Base-by-base conservation (phyloP, 2,113 vertebrate species). In the Brachionichthys hirsutus region DNA sequence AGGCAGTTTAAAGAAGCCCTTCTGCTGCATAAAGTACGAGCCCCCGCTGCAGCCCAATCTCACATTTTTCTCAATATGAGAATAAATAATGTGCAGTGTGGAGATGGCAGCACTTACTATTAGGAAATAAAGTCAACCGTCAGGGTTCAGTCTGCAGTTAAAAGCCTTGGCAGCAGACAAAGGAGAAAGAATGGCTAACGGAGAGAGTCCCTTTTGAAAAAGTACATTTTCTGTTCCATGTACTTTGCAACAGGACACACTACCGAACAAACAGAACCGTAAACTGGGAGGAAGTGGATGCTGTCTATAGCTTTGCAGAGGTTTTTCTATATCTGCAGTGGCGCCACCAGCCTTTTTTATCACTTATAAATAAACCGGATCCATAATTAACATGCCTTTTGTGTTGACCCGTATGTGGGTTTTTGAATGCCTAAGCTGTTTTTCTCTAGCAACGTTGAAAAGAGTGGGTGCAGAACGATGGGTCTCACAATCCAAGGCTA, bases 251-350 rank as follows among this genome's bases (percentile, higher is more conserved):
- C 35, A 46, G 16, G 34, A 18, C n/a, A 34, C 2, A 43, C 14
- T 1, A 12, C 24, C 18, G 59, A 48, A 65, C 7, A 16, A 67
- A 40, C 60, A 57, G 17, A 63, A 43, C 20, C 19, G 46, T n/a
- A 67, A 67, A 70, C 40, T 71, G 51, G 42, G 47, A 52, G 47
- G 50, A 66, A 62, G 53, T 34, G 57, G 48, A 41, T 70, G 46
- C 13, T 53, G 15, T 54, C 54, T 55, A 40, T 41, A 57, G 38
- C 24, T 59, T 35, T 49, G 55, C 46, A 46, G 1, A 12, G 14
- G 4, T 19, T 54, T 30, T 41, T 51, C 24, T 17, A 30, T 30
- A 30, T 30, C 24, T 17, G 51, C 12, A 41, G 13, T 40, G 60
- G 41, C 19, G 15, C 17, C 41, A 44, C 43, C 14, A 49, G n/a